Percentiles rank a stretch among this genome's conserved stretches.
phyloP scores from a whole-genome alignment of 2,888 invertebrate species.

The Drosophila kokeensis region DNA sequence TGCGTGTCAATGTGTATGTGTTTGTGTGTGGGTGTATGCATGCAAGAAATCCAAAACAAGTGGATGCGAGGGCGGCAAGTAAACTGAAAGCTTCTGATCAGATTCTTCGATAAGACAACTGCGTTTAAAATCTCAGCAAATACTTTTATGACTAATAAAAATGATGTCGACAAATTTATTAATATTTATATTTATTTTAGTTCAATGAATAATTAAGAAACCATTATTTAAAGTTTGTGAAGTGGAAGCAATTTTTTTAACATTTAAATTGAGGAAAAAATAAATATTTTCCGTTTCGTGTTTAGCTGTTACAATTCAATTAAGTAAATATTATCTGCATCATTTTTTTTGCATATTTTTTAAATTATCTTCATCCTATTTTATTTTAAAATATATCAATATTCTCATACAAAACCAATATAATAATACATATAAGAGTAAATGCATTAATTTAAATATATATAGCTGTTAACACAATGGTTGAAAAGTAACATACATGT shows the following conservation, averaged over 20 bases:
- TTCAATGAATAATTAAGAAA: neutral
- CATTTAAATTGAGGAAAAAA: neutral
- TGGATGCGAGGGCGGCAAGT: conserved; percentile 44
- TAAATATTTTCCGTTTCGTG: neutral
- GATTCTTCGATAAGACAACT: conserved; percentile 16
- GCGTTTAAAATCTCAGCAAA: neutral
- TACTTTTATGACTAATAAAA: neutral
- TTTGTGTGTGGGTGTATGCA: conserved; percentile 21
- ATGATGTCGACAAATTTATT: neutral
- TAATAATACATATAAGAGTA: neutral
- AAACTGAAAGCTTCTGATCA: conserved; percentile 27
- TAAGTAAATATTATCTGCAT: neutral
- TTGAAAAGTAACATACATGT: neutral
- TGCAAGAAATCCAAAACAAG: conserved; percentile 40
- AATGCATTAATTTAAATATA: neutral
- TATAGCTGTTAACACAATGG: neutral
- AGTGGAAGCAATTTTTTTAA: neutral
- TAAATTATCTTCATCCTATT: neutral
- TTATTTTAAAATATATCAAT: neutral
- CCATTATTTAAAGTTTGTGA: neutral
- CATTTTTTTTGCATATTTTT: neutral
- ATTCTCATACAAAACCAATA: neutral
- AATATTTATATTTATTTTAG: neutral
- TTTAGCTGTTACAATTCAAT: neutral
- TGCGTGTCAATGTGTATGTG: conserved; percentile 12